A percentile compares a stretch with the other conserved stretches of the same genome.
These are phyloP conservation scores for Scolopax bukidnonensis DNA, from an alignment of 2,797 vertebrate species.

Conservation along the genomic window DNA sequence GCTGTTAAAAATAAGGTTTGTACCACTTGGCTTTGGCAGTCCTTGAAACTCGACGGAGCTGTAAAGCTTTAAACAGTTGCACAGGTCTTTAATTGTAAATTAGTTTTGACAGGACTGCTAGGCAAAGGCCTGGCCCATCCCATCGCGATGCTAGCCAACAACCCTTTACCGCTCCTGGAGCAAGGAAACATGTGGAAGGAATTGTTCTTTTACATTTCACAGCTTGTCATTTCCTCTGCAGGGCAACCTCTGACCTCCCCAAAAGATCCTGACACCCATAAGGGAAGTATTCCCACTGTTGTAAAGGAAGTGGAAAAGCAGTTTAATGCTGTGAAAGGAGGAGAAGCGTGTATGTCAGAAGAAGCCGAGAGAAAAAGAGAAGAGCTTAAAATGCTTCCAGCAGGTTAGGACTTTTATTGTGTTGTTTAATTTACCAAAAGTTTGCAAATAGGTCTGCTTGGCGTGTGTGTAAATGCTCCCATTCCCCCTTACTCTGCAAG, in stretches of 20 bases:
- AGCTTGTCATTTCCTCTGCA: slow-evolving; percentile 99
- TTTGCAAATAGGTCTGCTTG: slow-evolving; percentile 19
- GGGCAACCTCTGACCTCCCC: slow-evolving; percentile 93
- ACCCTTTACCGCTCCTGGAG: slow-evolving; percentile 88
- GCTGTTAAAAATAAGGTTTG: slow-evolving; percentile 69
- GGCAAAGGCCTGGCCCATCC: slow-evolving; percentile 89
- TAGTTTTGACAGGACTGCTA: slow-evolving; percentile 92
- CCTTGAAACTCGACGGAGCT: slow-evolving; percentile 82
- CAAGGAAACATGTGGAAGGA: slow-evolving; percentile 97
- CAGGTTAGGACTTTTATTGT: slow-evolving; percentile 75
- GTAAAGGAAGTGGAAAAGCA: slow-evolving; percentile 82
- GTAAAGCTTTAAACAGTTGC: slow-evolving; percentile 90
- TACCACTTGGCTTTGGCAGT: slow-evolving; percentile 84
- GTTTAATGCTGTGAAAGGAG: slow-evolving; percentile 82
- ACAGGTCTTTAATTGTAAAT: slow-evolving; percentile 93
- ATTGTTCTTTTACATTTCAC: slow-evolving; percentile 99
- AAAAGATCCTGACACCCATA: slow-evolving; percentile 91
- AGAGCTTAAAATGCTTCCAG: slow-evolving; percentile 83
- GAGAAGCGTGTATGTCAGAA: slow-evolving; percentile 71
- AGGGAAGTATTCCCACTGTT: slow-evolving; percentile 93
- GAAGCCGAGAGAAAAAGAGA: slow-evolving; percentile 65
- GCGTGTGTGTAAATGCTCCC: not conserved
- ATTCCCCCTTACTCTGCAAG: not conserved
- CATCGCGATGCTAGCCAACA: slow-evolving; percentile 89
- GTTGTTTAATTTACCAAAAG: not conserved